Evolutionary conservation across 2,888 invertebrate genomes (phyloP).

Genomic region (Alloplasta piceator): DNA sequence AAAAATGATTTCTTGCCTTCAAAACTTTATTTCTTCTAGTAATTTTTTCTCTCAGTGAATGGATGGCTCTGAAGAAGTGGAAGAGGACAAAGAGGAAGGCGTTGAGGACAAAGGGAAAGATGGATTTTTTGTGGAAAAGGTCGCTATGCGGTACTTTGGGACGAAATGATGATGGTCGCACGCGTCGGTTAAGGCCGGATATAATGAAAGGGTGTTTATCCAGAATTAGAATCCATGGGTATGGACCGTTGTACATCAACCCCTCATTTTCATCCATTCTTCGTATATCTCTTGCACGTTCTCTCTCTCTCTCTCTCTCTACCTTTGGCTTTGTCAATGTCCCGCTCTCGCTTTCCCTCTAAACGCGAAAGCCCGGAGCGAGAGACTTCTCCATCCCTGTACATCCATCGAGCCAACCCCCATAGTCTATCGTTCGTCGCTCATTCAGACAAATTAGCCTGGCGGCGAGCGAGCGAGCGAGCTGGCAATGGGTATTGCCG

Average conservation of each 20-base stretch:
- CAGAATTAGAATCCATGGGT: slow-evolving; percentile 75
- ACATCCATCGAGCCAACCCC: slow-evolving; percentile 70
- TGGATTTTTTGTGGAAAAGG: slow-evolving; percentile 30
- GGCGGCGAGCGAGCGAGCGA: slow-evolving; percentile 72
- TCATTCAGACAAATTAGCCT: slow-evolving; percentile 83
- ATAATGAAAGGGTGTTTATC: slow-evolving; percentile 82
- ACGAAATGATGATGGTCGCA: slow-evolving; percentile 17
- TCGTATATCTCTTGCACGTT: background rate
- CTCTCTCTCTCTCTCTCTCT: slow-evolving; percentile 22
- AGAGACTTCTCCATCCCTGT: slow-evolving; percentile 19
- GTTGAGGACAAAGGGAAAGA: slow-evolving; percentile 53
- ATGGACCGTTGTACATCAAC: slow-evolving; percentile 17
- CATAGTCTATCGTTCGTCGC: slow-evolving; percentile 79
- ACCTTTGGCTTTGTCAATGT: background rate
- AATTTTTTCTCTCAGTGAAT: no score
- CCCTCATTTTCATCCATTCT: background rate
- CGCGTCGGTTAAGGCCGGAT: slow-evolving; percentile 70
- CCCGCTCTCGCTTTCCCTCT: no score
- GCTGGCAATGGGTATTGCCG: slow-evolving; percentile 48
- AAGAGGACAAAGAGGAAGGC: slow-evolving; percentile 37
- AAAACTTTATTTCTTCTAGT: no score
- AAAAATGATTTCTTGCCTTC: no score
- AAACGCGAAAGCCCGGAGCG: slow-evolving; percentile 26
- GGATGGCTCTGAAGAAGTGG: slow-evolving; percentile 15
- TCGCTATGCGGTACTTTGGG: slow-evolving; percentile 53